phyloP scores from a whole-genome alignment of 2,888 invertebrate genomes.

The Drosophila lutescens region DNA sequence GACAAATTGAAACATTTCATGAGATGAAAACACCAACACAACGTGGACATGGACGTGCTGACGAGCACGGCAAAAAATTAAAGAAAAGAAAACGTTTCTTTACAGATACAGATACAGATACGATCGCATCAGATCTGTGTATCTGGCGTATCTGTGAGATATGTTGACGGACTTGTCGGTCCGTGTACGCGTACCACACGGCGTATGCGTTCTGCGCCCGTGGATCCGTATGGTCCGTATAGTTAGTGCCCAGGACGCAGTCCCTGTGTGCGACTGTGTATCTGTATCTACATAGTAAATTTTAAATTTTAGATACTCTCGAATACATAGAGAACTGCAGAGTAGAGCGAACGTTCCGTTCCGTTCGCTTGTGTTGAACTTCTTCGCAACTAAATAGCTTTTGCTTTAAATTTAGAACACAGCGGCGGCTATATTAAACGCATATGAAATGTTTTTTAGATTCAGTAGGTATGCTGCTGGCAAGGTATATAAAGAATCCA shows the following conservation, averaged over 20 bases:
- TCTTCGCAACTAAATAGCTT: conserved; percentile 81
- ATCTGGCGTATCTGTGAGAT: conserved; percentile 59
- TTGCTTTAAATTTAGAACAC: conserved; percentile 82
- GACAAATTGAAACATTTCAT: conserved; percentile 77
- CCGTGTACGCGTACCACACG: conserved; percentile 64
- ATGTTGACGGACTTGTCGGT: conserved; percentile 54
- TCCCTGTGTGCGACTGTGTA: conserved; percentile 35
- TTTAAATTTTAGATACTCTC: conserved; percentile 64
- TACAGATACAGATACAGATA: conserved; percentile 33
- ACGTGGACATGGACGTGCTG: conserved; percentile 63
- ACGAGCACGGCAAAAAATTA: conserved; percentile 50
- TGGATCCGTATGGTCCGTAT: conserved; percentile 22
- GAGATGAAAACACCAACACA: conserved; percentile 70
- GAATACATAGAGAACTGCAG: conserved; percentile 22
- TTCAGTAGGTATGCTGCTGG: conserved; percentile 57
- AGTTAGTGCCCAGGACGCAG: conserved; percentile 66
- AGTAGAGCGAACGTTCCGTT: conserved; percentile 12
- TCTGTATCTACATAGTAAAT: conserved; percentile 60
- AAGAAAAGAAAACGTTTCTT: conserved; percentile 23
- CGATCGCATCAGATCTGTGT: conserved; percentile 23
- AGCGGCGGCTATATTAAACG: conserved; percentile 78
- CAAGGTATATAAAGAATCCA: conserved; percentile 22
- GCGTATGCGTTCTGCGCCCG: conserved; percentile 63
- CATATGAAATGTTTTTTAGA: conserved; percentile 80
- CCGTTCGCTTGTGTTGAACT: conserved; percentile 74